phyloP scores from a whole-genome alignment of 2,888 invertebrate species.

The Athalia circularis region DNA sequence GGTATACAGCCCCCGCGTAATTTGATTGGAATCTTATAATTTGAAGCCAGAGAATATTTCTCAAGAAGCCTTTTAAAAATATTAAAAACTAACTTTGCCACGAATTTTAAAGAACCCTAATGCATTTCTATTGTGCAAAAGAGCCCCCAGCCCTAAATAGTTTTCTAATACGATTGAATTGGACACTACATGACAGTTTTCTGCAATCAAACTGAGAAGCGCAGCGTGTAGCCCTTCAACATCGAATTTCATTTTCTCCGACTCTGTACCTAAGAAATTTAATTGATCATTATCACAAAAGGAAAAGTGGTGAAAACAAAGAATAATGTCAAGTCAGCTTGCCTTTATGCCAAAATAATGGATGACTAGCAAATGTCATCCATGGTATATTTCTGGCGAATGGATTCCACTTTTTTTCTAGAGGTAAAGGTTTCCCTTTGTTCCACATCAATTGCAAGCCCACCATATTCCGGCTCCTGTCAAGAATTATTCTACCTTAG shows the following conservation, averaged over 20 bases:
- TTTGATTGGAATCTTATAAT: too few species aligned
- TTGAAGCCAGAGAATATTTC: constrained; percentile 6
- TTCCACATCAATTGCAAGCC: constrained; percentile 89
- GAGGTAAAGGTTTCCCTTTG: constrained; percentile 81
- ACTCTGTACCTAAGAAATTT: constrained; percentile 59
- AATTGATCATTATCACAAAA: constrained; percentile 33
- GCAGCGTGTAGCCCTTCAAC: constrained; percentile 64
- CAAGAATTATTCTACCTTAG: constrained; percentile 55
- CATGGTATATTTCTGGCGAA: constrained; percentile 87
- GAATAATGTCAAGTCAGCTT: constrained; percentile 51
- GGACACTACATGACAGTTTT: constrained; percentile 78
- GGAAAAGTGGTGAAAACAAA: constrained; percentile 19
- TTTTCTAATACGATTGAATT: constrained; percentile 86
- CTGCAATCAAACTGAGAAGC: constrained; percentile 63
- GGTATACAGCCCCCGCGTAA: not conserved
- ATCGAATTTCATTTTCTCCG: constrained; percentile 64
- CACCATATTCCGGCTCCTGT: constrained; percentile 82
- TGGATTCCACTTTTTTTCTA: constrained; percentile 90
- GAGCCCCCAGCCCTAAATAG: constrained; percentile 86
- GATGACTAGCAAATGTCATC: constrained; percentile 88
- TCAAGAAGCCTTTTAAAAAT: not conserved
- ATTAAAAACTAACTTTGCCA: constrained; percentile 90
- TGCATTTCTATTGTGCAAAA: constrained; percentile 88
- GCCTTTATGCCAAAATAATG: constrained; percentile 85
- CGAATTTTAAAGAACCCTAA: constrained; percentile 92